Base-by-base conservation (phyloP, 2,797 vertebrate species). In the Uromys caudimaculatus region DNA sequence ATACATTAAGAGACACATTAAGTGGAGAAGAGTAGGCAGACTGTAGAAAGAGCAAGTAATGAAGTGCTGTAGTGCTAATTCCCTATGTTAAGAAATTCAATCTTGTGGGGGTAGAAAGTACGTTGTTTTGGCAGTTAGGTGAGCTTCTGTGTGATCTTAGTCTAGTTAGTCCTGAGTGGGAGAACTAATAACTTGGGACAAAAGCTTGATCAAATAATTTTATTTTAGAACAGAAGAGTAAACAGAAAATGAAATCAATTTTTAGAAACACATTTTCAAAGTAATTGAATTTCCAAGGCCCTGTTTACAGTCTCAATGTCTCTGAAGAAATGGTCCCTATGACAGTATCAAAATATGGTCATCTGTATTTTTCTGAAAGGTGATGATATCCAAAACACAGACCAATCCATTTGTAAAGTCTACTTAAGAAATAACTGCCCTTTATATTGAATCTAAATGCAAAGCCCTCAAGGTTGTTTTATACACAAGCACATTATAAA, bases 211-310 rank as follows among this genome's bases (percentile, higher is more conserved):
- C 1, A 73, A 91, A 95, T 8, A 64, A 50, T 58, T 85, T 91
- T n/a, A 12, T 83, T 90, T 79, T 92, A 92, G 41, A 82, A 95
- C 41, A 79, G 12, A 64, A 44, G 27, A 84, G 50, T 54, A 83
- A 56, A 90, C n/a, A 2, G 73, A 78, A 41, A 83, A 79, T 29
- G 35, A 73, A 86, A 94, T 83, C 1, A 64, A 27, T 9, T 73
- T 91, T 92, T 60, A 73, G 7, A 93, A 94, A 23, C 11, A 82
- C 14, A 75, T 24, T 38, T 6, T 95, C 41, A 82, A 88, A 67
- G 1, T 88, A 94, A 90, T n/a, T 50, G 19, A 91, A 11, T 56
- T 1, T 3, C 3, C 64, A 90, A 79, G 1, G 1, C 1, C 21
- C 58, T 14, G 6, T 75, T 21, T 52, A 77, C 3, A 78, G 82